Conservation (phyloP, 2,113 vertebrate species). For the Vulpes vulpes region DNA sequence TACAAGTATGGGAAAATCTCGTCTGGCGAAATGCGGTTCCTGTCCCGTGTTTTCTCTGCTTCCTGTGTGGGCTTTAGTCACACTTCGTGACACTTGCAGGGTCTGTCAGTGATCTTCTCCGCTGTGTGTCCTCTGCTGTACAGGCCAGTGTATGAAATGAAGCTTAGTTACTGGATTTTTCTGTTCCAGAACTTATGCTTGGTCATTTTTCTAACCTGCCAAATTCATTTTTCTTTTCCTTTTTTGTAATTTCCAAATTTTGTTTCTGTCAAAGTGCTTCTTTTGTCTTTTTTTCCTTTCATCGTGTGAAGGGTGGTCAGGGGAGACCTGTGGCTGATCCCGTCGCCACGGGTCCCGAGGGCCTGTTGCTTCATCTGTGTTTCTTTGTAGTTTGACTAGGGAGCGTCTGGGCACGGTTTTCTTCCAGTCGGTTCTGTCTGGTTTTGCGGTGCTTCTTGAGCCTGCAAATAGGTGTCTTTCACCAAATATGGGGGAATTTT, state of each 20-base stretch:
- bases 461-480: background rate
- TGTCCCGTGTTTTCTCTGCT: background rate
- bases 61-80: background rate
- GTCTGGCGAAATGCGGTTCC: background rate
- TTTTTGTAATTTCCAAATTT: background rate
- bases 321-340: background rate
- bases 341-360: rapidly evolving
- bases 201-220: background rate
- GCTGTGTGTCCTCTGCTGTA: rapidly evolving
- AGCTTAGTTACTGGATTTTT: background rate
- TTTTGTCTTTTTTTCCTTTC: background rate
- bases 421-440: background rate
- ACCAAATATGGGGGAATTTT: background rate
- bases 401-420: background rate
- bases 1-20: too few species aligned
- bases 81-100: rapidly evolving
- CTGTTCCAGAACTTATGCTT: background rate
- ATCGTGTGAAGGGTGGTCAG: rapidly evolving
- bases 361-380: background rate
- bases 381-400: background rate
- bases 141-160: background rate
- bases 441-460: background rate
- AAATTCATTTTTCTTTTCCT: background rate
- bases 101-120: rapidly evolving
- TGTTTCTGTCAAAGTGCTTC: background rate